Conservation (phyloP, 35 echinoderm and acorn worm species). For the Amphiura filiformis region DNA sequence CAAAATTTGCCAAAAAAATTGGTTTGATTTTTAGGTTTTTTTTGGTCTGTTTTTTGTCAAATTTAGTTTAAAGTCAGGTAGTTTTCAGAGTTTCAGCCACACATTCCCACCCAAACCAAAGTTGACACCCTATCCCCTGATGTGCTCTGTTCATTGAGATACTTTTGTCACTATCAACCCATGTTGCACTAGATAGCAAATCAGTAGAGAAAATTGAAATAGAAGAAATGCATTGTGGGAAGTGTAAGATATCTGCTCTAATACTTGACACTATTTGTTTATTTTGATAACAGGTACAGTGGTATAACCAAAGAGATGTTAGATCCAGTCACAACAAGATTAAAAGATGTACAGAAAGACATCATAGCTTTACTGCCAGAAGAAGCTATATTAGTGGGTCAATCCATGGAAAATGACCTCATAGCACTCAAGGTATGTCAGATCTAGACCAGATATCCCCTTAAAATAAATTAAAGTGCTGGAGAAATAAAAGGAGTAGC, state of each 20-base stretch:
- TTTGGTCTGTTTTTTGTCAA: background rate
- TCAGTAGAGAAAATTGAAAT: no score
- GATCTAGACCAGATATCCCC: background rate
- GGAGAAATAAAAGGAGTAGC: background rate
- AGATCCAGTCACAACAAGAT: slow-evolving; percentile 45
- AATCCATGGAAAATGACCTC: slow-evolving; percentile 85
- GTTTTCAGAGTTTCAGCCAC: no score
- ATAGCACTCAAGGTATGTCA: slow-evolving; percentile 70
- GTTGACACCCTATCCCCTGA: no score
- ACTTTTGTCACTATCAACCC: no score
- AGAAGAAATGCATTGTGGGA: no score
- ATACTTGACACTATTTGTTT: slow-evolving; percentile 5
- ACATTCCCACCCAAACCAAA: no score
- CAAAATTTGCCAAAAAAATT: background rate
- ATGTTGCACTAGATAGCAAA: no score
- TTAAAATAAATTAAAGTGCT: no score
- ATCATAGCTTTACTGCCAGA: slow-evolving; percentile 53
- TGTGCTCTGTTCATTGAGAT: no score
- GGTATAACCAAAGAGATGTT: slow-evolving; percentile 72
- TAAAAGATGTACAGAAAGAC: slow-evolving; percentile 67
- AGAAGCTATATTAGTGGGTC: slow-evolving; percentile 88
- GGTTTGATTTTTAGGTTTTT: background rate
- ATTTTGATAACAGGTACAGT: slow-evolving; percentile 75
- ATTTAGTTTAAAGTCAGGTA: no score
- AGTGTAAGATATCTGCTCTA: no score